phyloP scores from a whole-genome alignment of 2,888 invertebrate genomes.

The Chymomyza caudatula region DNA sequence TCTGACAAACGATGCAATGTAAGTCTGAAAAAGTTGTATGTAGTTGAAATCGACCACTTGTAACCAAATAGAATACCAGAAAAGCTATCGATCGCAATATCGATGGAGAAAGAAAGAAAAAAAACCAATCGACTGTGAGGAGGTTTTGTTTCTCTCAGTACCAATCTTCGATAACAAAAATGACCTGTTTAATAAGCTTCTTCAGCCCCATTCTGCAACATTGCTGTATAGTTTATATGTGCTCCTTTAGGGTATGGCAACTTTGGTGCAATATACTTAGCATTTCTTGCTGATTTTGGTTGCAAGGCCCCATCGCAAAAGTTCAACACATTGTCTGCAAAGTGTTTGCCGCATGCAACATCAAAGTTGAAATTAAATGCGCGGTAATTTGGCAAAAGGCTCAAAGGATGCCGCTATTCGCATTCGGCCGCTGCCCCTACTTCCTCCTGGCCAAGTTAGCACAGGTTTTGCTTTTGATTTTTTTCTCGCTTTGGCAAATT shows the following conservation, averaged over 20 bases:
- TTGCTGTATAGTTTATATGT: not conserved
- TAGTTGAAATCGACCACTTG: no score
- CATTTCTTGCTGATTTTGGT: not conserved
- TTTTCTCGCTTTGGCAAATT: constrained; percentile 42
- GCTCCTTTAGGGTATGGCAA: not conserved
- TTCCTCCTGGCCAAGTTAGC: constrained; percentile 48
- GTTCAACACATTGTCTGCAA: constrained; percentile 58
- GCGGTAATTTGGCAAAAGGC: constrained; percentile 75
- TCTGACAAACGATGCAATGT: no score
- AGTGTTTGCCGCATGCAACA: constrained; percentile 75
- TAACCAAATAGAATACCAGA: no score
- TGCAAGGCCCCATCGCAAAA: constrained; percentile 15
- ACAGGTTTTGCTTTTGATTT: constrained; percentile 42
- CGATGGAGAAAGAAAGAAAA: no score
- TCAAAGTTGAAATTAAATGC: constrained; percentile 77
- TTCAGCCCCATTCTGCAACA: no score
- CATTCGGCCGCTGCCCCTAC: constrained; percentile 27
- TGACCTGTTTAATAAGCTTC: no score
- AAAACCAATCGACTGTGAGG: no score
- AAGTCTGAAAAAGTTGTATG: no score
- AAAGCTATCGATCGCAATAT: no score
- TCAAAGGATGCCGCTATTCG: constrained; percentile 72
- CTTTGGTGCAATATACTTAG: not conserved
- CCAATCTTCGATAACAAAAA: no score
- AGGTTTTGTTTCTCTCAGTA: no score